A percentile compares a stretch with the other conserved stretches of the same genome.
These are phyloP conservation scores for Micropoecilia bifurca DNA, from an alignment of 2,797 vertebrate species.

Conservation along the genomic window DNA sequence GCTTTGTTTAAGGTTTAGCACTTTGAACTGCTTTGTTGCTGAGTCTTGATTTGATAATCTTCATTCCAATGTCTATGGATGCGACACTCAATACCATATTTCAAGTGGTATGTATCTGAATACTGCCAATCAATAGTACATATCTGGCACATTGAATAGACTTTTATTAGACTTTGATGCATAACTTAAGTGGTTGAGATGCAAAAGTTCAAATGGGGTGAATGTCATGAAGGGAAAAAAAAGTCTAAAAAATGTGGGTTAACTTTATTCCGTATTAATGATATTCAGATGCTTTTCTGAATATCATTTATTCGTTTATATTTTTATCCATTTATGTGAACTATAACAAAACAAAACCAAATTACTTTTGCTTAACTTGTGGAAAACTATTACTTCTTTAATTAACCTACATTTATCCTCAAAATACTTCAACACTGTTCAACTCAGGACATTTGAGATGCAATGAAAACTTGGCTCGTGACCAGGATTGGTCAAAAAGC, in stretches of 20 bases:
- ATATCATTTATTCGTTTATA: neutral
- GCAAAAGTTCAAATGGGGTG: neutral
- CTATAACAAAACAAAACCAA: neutral
- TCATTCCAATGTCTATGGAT: neutral
- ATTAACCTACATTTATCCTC: neutral
- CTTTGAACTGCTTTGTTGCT: too few species aligned
- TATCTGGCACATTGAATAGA: neutral
- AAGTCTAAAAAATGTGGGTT: neutral
- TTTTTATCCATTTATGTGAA: neutral
- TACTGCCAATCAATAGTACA: neutral
- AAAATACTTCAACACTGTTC: neutral
- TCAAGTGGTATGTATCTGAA: neutral
- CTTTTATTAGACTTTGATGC: neutral
- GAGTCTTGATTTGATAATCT: neutral
- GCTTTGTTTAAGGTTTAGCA: too few species aligned
- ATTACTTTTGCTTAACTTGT: neutral
- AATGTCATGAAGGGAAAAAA: neutral
- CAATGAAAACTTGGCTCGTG: neutral
- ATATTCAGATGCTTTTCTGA: neutral
- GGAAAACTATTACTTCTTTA: neutral
- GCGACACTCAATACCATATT: neutral
- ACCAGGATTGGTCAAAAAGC: neutral
- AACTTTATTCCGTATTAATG: neutral
- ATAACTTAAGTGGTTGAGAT: neutral
- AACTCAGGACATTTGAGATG: neutral